Conservation (phyloP, 2,113 vertebrate genomes). For the Lampris megalopsis region DNA sequence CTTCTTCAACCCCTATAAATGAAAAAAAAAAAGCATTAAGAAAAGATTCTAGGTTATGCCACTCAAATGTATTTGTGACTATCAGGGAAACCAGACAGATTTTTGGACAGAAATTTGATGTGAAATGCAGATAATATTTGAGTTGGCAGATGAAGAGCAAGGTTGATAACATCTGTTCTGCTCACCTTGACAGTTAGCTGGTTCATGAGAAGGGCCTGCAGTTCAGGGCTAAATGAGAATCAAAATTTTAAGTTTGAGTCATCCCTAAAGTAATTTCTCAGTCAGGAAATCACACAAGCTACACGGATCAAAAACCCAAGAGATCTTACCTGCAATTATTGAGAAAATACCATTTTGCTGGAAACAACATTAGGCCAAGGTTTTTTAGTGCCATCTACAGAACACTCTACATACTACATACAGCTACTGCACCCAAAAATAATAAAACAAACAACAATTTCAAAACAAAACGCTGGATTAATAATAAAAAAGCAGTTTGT, state of each 20-base stretch:
- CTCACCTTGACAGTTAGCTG: conserved; percentile 96
- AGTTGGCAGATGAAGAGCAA: not conserved
- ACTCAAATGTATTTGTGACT: not conserved
- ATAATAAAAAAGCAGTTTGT: too few relatives aligned
- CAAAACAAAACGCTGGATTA: too few relatives aligned
- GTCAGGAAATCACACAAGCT: not conserved
- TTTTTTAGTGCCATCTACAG: conserved; percentile 40
- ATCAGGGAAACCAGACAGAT: not conserved
- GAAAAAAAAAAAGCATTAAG: not conserved
- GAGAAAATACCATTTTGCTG: not conserved
- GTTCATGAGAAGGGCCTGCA: conserved; percentile 96
- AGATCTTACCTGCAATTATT: not conserved
- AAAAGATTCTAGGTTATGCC: not conserved
- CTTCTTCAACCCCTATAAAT: conserved; percentile 93
- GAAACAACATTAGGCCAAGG: not conserved
- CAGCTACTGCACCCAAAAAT: too few relatives aligned
- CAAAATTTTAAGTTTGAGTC: not conserved
- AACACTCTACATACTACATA: conserved; percentile 15
- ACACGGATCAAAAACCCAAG: not conserved
- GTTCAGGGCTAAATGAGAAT: conserved; percentile 85
- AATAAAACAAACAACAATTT: not conserved
- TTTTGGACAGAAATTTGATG: not conserved
- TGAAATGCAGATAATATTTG: not conserved
- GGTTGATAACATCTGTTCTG: not conserved
- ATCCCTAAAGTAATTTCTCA: not conserved